Evolutionary conservation across 2,113 vertebrate species (phyloP).

Genomic region (Gyps fulvus): DNA sequence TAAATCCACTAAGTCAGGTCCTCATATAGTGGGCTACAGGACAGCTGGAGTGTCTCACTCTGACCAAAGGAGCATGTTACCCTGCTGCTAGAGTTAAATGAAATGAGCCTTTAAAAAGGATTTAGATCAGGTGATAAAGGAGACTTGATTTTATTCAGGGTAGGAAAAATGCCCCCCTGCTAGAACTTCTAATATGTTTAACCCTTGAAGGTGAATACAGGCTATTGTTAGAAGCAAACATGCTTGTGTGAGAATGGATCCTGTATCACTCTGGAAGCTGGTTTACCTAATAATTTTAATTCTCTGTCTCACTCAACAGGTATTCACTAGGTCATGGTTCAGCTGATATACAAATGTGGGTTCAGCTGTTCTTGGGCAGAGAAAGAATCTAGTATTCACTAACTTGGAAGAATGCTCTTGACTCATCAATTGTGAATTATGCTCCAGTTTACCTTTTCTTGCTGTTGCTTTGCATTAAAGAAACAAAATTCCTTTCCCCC

Average conservation of each 20-base stretch:
- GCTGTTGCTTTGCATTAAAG: not conserved
- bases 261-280: not conserved
- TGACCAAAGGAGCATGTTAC: not conserved
- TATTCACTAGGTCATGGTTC: not conserved
- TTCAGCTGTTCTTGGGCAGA: not conserved
- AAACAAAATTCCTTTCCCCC: not conserved
- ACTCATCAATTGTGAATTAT: not conserved
- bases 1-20: not conserved
- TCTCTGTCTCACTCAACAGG: not conserved
- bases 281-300: not conserved
- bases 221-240: not conserved
- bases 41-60: not conserved
- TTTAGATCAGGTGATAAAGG: not conserved
- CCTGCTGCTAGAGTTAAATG: not conserved
- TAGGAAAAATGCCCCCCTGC: not conserved
- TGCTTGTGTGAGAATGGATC: not conserved
- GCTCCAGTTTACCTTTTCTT: not conserved
- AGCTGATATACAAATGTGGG: not conserved
- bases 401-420: not conserved
- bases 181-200: not conserved
- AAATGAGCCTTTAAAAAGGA: not conserved
- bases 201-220: not conserved
- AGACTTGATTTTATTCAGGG: not conserved
- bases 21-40: not conserved
- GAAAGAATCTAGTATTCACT: not conserved